Evolutionary conservation across 2,888 invertebrate genomes (phyloP).

Genomic region (Entomobrya proxima): DNA sequence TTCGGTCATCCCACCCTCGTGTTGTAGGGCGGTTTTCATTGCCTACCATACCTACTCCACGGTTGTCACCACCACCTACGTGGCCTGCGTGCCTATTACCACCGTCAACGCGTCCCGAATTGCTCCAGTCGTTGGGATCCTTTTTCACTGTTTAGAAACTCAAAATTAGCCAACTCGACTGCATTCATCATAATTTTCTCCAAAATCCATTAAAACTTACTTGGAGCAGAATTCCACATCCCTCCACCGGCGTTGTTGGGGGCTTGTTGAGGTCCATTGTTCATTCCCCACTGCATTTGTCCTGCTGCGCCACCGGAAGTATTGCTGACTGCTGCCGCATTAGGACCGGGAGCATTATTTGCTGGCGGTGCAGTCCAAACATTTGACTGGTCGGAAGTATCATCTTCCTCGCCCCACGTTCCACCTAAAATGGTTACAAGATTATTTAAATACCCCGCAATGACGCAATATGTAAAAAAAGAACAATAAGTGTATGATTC

Average conservation of each 20-base stretch:
- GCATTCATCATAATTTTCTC: neutral
- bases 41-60: conserved; percentile 67
- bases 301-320: conserved; percentile 77
- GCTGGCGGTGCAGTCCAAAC: conserved; percentile 90
- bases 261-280: conserved; percentile 75
- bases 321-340: conserved; percentile 77
- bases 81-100: conserved; percentile 66
- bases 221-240: conserved; percentile 73
- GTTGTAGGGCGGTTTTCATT: conserved; percentile 67
- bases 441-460: neutral
- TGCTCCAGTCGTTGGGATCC: conserved; percentile 65
- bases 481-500: neutral
- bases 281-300: conserved; percentile 77
- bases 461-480: neutral
- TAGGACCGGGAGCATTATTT: conserved; percentile 78
- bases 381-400: conserved; percentile 87
- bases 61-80: conserved; percentile 65
- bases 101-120: conserved; percentile 63
- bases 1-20: conserved; percentile 71
- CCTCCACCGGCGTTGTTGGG: conserved; percentile 63
- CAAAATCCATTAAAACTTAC: conserved; percentile 35
- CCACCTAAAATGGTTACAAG: conserved; percentile 82
- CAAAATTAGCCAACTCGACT: neutral
- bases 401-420: conserved; percentile 97
- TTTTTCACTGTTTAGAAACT: conserved; percentile 65